Conservation (phyloP, 2,113 vertebrate species). For the Thalassoma bifasciatum region DNA sequence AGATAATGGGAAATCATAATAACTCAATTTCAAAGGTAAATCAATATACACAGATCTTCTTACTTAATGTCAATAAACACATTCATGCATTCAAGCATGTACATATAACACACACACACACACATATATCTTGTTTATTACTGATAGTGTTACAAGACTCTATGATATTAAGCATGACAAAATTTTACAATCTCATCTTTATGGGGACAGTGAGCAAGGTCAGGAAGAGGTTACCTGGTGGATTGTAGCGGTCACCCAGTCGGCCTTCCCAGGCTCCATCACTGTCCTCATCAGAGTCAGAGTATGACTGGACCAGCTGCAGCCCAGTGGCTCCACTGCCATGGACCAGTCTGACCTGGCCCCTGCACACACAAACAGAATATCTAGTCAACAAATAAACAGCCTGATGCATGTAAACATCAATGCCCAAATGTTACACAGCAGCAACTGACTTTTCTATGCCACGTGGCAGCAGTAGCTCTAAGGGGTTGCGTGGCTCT, state of each 20-base stretch:
- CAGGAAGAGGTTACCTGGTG: conserved; percentile 84
- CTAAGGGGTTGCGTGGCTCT: too few relatives aligned
- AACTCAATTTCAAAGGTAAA: too few relatives aligned
- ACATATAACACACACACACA: too few relatives aligned
- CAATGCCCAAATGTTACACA: too few relatives aligned
- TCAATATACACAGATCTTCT: too few relatives aligned
- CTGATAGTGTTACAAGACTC: too few relatives aligned
- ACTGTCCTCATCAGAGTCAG: conserved; percentile 93
- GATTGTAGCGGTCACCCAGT: conserved; percentile 90
- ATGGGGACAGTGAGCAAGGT: neutral
- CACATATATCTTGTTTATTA: too few relatives aligned
- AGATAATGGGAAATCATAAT: too few relatives aligned
- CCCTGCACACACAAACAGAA: conserved; percentile 76
- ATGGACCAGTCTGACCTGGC: conserved; percentile 93
- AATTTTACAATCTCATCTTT: neutral
- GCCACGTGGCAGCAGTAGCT: too few relatives aligned
- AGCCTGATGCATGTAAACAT: neutral
- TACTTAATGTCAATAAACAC: too few relatives aligned
- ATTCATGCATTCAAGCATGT: too few relatives aligned
- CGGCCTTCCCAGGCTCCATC: conserved; percentile 92
- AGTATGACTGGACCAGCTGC: conserved; percentile 91
- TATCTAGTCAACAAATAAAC: neutral
- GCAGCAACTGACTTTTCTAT: too few relatives aligned
- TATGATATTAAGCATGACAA: neutral
- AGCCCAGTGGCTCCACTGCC: conserved; percentile 89